Percentiles rank a stretch among this genome's conserved stretches.
phyloP scores from a whole-genome alignment of 2,797 vertebrate genomes.

The Threskiornis aethiopicus region DNA sequence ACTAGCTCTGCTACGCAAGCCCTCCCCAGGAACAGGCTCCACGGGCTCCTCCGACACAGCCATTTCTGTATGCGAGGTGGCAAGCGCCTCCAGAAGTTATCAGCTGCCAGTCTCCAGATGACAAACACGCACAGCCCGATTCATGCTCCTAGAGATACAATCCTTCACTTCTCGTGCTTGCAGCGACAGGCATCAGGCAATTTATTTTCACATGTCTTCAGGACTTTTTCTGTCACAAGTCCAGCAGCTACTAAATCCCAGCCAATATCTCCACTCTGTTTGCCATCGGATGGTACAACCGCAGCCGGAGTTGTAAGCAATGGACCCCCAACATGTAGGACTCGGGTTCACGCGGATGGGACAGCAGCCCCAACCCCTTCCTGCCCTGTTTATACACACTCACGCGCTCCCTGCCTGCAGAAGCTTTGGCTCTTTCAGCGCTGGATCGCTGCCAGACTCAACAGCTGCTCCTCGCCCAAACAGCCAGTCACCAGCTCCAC shows the following conservation, averaged over 20 bases:
- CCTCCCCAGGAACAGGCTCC: not conserved
- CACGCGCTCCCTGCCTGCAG: not conserved
- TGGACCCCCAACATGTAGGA: not conserved
- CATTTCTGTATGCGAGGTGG: not conserved
- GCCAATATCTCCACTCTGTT: not conserved
- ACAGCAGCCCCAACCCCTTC: not conserved
- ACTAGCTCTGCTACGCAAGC: not conserved
- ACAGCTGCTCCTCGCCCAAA: not conserved
- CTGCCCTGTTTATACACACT: not conserved
- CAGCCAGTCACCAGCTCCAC: not conserved
- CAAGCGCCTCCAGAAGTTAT: not conserved
- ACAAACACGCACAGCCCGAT: not conserved
- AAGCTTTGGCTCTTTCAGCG: not conserved
- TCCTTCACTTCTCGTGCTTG: not conserved
- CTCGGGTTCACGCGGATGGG: not conserved
- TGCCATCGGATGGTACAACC: not conserved
- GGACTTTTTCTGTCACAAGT: not conserved
- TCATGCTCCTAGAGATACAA: not conserved
- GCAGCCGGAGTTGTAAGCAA: not conserved
- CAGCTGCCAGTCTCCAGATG: not conserved
- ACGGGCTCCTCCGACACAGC: not conserved
- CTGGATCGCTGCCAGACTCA: not conserved
- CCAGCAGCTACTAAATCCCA: not conserved
- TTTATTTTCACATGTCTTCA: not conserved
- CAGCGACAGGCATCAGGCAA: not conserved